phyloP scores from a whole-genome alignment of 2,888 invertebrate genomes.

The Eucera pruinosa region DNA sequence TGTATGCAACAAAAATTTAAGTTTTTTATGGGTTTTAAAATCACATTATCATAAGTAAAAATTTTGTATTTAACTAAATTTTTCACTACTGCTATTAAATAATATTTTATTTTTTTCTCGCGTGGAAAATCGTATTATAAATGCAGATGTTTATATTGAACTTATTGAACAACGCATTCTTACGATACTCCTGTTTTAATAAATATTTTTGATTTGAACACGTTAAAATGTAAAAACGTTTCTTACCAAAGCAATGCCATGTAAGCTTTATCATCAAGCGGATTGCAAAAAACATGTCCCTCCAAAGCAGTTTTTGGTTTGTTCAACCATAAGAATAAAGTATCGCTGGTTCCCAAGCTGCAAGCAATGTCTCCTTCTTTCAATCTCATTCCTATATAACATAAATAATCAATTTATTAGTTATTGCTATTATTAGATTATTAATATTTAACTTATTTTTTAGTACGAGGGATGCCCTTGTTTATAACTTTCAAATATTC shows the following conservation, averaged over 20 bases:
- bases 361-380: constrained; percentile 93
- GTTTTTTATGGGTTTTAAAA: no score
- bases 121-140: no score
- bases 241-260: constrained; percentile 95
- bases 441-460: background rate
- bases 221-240: background rate
- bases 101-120: no score
- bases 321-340: constrained; percentile 91
- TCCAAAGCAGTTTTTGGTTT: constrained; percentile 89
- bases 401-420: background rate
- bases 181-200: no score
- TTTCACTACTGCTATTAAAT: no score
- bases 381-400: constrained; percentile 89
- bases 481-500: background rate
- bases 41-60: no score
- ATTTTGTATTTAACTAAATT: no score
- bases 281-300: constrained; percentile 95
- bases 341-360: constrained; percentile 97
- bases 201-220: background rate
- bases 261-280: constrained; percentile 90
- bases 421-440: background rate
- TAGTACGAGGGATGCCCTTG: background rate
- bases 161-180: no score
- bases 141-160: no score
- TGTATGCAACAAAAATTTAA: no score